These are phyloP conservation scores for Sebastes hopkinsi DNA, from an alignment of 2,797 vertebrate genomes.

Conservation along the genomic window DNA sequence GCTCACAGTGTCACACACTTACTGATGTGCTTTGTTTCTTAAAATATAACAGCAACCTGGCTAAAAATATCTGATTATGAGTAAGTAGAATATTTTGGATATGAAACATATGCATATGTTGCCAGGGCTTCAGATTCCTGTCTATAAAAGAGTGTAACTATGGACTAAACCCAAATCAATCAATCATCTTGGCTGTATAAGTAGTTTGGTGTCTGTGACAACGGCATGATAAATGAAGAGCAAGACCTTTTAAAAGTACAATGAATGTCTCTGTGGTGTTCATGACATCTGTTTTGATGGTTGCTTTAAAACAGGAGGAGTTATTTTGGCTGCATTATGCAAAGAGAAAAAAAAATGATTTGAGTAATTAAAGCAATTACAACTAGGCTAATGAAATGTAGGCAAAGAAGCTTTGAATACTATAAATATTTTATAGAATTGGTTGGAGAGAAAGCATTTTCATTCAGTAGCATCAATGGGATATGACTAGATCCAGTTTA, in stretches of 20 bases:
- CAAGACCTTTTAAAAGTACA: neutral
- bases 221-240: neutral
- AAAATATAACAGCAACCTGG: neutral
- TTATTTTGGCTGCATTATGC: neutral
- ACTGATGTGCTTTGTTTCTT: neutral
- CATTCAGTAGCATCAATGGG: neutral
- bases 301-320: neutral
- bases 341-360: neutral
- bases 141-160: neutral
- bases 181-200: neutral
- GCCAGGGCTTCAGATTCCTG: neutral
- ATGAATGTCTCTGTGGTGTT: neutral
- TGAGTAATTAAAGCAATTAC: neutral
- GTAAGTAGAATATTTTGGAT: neutral
- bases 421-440: conserved; percentile 12
- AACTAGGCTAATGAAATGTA: neutral
- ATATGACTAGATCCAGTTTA: neutral
- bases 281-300: neutral
- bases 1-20: neutral
- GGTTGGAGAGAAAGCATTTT: neutral
- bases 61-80: neutral
- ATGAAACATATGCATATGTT: neutral
- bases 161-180: neutral
- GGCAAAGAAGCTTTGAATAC: neutral
- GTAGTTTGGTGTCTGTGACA: neutral